Evolutionary conservation across 2,888 invertebrate species (phyloP).

Genomic region (Pyrochroa serraticornis): DNA sequence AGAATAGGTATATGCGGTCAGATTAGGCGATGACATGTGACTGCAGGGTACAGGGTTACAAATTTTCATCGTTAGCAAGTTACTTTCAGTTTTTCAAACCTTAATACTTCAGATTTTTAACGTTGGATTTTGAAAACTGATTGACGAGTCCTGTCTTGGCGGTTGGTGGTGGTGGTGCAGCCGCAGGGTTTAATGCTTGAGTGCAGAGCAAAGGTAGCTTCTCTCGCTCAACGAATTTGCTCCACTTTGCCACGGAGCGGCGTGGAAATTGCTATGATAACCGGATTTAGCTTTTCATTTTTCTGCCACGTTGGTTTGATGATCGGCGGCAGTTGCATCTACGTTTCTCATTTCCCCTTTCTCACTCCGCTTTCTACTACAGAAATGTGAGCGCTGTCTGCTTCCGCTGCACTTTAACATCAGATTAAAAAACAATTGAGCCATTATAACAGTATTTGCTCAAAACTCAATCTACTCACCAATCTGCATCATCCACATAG

Average conservation of each 20-base stretch:
- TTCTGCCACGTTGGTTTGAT: slow-evolving; percentile 61
- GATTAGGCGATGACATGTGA: slow-evolving; percentile 26
- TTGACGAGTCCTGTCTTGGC: slow-evolving; percentile 7
- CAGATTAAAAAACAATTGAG: no score
- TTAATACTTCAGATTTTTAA: background rate
- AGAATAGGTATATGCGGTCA: slow-evolving; percentile 50
- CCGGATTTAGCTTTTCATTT: slow-evolving; percentile 63
- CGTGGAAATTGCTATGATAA: slow-evolving; percentile 61
- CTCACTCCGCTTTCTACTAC: slow-evolving; percentile 32
- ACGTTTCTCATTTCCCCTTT: slow-evolving; percentile 53
- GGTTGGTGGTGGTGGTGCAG: slow-evolving; percentile 13
- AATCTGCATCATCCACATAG: no score
- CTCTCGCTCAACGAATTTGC: slow-evolving; percentile 41
- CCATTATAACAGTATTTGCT: no score
- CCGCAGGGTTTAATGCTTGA: slow-evolving; percentile 40
- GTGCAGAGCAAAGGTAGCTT: slow-evolving; percentile 42
- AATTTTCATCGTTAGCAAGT: background rate
- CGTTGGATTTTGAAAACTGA: no score
- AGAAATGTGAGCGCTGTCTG: slow-evolving; percentile 22
- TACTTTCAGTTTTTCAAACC: background rate
- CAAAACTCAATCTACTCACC: no score
- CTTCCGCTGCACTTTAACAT: background rate
- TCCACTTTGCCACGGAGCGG: slow-evolving; percentile 38
- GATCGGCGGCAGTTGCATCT: slow-evolving; percentile 50
- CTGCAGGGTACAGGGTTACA: no score